phyloP scores from a whole-genome alignment of 1,140 invertebrate species.

The Diabrotica virgifera region DNA sequence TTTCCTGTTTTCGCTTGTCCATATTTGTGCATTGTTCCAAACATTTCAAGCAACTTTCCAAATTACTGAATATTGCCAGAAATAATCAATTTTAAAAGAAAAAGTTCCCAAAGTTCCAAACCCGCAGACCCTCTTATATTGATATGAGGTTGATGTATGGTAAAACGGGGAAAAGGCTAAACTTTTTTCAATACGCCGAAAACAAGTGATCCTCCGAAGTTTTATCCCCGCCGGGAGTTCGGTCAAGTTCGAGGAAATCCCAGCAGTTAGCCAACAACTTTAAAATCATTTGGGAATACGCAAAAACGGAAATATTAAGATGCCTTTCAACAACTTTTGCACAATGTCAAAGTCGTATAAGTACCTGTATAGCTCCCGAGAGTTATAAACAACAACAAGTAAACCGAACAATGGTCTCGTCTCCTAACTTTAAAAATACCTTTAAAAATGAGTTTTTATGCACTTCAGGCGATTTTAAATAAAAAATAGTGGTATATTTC shows the following conservation, averaged over 20 bases:
- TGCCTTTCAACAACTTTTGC: not conserved
- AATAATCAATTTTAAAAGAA: no score
- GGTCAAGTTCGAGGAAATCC: not conserved
- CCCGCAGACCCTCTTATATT: no score
- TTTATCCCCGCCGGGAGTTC: not conserved
- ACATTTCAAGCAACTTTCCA: no score
- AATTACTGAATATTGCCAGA: no score
- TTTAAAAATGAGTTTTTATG: no score
- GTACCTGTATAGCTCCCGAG: not conserved
- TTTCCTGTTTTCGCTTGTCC: no score
- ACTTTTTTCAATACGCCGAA: slow-evolving; percentile 3
- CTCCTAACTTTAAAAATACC: no score
- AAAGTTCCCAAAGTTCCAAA: no score
- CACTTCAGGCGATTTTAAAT: no score
- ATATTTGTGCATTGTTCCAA: no score
- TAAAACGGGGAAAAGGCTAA: not conserved
- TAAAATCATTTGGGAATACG: not conserved
- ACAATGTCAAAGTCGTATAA: not conserved
- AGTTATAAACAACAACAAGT: not conserved
- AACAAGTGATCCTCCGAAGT: not conserved
- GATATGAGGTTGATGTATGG: not conserved
- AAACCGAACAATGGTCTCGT: no score
- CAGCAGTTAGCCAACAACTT: not conserved
- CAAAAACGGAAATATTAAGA: not conserved
- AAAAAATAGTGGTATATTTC: no score